Evolutionary conservation across 2,797 vertebrate species (phyloP), one percentile per base, ranked within the genome.

Genomic region (Cygnus olor): DNA sequence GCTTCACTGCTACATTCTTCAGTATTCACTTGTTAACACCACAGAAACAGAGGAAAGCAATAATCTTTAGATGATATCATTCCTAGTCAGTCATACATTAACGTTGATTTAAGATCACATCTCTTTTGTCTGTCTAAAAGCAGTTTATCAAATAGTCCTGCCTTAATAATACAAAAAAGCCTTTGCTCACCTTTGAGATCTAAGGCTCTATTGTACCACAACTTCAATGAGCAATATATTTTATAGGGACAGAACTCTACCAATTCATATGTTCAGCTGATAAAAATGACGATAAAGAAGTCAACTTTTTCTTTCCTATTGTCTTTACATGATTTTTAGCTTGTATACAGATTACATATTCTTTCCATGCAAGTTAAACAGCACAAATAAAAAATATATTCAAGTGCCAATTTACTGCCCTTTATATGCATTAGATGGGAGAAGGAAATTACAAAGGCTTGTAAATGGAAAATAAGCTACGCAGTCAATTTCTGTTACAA

Each of bases 41-140:
- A 8, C 65, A 96, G 76, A 88, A 96, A 97, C 88, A 93, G 83
- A 95, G 95, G 93, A 91, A 94, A 91, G 84, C 42, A 93, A 91
- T 88, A 70, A 88, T 94, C 95, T 92, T 92, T 56, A 74, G 70
- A 97, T 92, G 85, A 95, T 96, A 96, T 96, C 94, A 96, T 60
- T 64, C 68, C 79, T 32, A 76, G 82, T 96, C 95, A 92, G 89
- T 95, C 97, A 94, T 24, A 64, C 68, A 88, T 89, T 87, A 94
- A 81, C 77, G 66, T 47, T 77, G 64, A 94, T 89, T 91, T 90
- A 84, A 90, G 90, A 93, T 74, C 14, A 2, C 92, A 61, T 73
- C 86, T 93, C 80, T 60, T 91, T 88, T 90, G 85, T 95, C 95
- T 93, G 44, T 40, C 85, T 94, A 74, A 74, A 95, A 78, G 63